Evolutionary conservation across 2,113 vertebrate species (phyloP), one percentile per base, ranked within the genome.

Genomic region (Crotalus tigris): DNA sequence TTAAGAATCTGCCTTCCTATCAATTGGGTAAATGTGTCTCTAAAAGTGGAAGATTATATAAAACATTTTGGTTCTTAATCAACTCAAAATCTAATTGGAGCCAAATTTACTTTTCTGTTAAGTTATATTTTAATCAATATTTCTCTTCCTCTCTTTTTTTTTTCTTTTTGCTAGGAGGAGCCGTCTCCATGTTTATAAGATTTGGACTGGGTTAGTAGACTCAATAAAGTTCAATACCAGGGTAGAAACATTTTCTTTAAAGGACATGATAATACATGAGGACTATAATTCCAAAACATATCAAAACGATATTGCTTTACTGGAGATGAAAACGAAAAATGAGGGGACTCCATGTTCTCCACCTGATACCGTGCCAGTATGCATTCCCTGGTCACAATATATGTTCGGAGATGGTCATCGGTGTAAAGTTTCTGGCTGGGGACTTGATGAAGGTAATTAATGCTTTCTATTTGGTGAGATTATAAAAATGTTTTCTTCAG

Each of bases 351-450:
- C 81, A 1, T 99, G 99, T 61, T 9, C 96, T 8, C 1, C 92
- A 39, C 1, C 94, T 1, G 93, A 97, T 39, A 97, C 95, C 0
- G 87, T 95, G 1, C 94, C 99, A 13, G 98, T 98, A 90, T 99
- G 99, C 0, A 69, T 99, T 0, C 99, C 99, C 46, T 99, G 99
- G 99, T 98, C 99, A 75, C 58, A 96, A 0, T 95, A 98, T 0
- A 98, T 98, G 93, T 99, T 99, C 94, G 96, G 93, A 3, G 49
- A 97, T 29, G 97, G 98, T 0, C 96, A 98, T 89, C 98, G 24
- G 93, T 99, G 99, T 96, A 98, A 97, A 94, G 93, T 99, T 96
- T 99, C 99, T 3, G 99, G 99, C 49, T 99, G 98, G 98, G 99
- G 99, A 5, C 96, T 98, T 11, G 98, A 97, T 9, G 96, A 95